phyloP scores from a whole-genome alignment of 2,797 vertebrate genomes.

The Sebastes taczanowskii region DNA sequence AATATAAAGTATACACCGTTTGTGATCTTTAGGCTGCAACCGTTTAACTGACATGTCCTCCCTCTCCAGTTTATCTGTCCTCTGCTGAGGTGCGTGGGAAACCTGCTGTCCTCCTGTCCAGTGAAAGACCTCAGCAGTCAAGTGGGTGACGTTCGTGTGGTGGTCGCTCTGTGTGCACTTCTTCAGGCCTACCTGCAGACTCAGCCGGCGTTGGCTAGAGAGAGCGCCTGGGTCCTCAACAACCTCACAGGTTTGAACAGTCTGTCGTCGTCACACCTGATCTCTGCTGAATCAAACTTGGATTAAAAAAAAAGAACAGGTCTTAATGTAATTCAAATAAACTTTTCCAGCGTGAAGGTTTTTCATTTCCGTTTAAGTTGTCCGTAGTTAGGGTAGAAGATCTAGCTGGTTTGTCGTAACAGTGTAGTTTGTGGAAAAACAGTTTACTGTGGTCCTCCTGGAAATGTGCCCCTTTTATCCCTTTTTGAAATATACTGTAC shows the following conservation, averaged over 20 bases:
- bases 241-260: slow-evolving; percentile 90
- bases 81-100: slow-evolving; percentile 90
- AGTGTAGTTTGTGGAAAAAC: too few species aligned
- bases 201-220: slow-evolving; percentile 84
- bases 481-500: background rate
- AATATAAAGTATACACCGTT: background rate
- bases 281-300: background rate
- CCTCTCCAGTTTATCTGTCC: slow-evolving; percentile 88
- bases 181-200: slow-evolving; percentile 82
- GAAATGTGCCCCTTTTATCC: background rate
- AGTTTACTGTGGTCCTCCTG: too few species aligned
- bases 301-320: background rate
- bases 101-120: slow-evolving; percentile 83
- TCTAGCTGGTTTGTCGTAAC: background rate
- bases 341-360: background rate
- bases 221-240: slow-evolving; percentile 93
- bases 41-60: background rate
- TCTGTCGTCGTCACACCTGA: background rate
- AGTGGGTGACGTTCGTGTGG: slow-evolving; percentile 78
- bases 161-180: slow-evolving; percentile 85
- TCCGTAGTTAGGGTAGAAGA: background rate
- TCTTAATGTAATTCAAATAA: background rate
- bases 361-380: background rate
- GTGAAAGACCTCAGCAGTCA: slow-evolving; percentile 37
- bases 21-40: background rate